A percentile compares a stretch with the other conserved stretches of the same genome.
Conservation (phyloP, 2,888 invertebrate species). For the Sarcophaga variegata region DNA sequence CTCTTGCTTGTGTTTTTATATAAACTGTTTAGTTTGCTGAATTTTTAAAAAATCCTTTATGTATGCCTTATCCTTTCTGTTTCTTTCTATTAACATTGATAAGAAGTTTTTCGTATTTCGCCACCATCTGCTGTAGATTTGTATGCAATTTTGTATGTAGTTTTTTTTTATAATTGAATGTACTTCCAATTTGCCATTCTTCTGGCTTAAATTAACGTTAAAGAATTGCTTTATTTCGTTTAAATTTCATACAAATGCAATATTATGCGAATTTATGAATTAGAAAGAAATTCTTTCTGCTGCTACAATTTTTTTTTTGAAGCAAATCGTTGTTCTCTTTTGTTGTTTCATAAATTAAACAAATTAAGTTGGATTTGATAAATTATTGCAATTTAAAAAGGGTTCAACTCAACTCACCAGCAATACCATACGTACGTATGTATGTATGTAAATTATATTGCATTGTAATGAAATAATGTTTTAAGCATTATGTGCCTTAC, state of each 20-base stretch:
- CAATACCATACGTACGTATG: not conserved
- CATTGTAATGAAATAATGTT: conserved; percentile 25
- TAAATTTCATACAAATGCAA: conserved; percentile 5
- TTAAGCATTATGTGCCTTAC: conserved; percentile 8
- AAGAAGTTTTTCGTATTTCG: too few relatives aligned
- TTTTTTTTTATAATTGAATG: not conserved
- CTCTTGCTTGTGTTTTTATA: not conserved
- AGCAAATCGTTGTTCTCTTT: conserved; percentile 5
- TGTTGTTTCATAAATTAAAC: conserved; percentile 11
- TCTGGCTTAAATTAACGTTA: not conserved
- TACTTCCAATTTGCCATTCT: not conserved
- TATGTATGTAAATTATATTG: conserved; percentile 7
- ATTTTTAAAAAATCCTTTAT: not conserved
- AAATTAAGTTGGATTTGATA: conserved; percentile 5
- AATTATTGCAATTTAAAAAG: conserved; percentile 26
- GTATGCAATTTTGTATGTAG: too few relatives aligned
- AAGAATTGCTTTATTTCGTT: conserved; percentile 4
- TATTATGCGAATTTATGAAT: conserved; percentile 12
- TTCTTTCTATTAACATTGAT: too few relatives aligned
- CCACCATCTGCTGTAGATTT: too few relatives aligned
- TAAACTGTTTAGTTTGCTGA: not conserved
- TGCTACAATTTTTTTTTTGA: not conserved
- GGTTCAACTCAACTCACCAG: too few relatives aligned
- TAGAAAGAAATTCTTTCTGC: not conserved
- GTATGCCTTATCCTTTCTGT: not conserved